Conservation (phyloP, 2,888 invertebrate genomes). For the Spodoptera exigua region DNA sequence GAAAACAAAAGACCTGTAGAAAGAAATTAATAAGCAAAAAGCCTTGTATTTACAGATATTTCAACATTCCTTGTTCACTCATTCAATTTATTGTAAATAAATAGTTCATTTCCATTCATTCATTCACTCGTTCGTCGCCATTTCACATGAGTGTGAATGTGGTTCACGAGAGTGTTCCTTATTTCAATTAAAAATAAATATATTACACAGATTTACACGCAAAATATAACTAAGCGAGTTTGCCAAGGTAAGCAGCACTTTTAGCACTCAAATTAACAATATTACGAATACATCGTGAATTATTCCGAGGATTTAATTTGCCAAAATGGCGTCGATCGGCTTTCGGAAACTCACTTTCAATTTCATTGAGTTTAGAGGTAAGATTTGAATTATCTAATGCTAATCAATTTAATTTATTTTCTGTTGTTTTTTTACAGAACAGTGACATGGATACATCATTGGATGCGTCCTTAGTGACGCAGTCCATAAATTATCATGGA, state of each 20-base stretch:
- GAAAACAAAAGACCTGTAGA: no score
- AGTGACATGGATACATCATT: conserved; percentile 78
- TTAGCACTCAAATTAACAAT: neutral
- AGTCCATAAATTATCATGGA: conserved; percentile 95
- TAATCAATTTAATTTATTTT: neutral
- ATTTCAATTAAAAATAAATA: conserved; percentile 4
- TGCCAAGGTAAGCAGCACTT: conserved; percentile 25
- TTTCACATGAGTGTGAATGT: conserved; percentile 24
- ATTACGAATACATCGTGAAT: neutral
- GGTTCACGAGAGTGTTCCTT: conserved; percentile 11
- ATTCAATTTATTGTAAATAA: no score
- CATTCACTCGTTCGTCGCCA: conserved; percentile 37
- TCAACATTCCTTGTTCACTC: no score
- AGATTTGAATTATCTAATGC: neutral
- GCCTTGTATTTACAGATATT: no score
- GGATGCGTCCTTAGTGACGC: conserved; percentile 90
- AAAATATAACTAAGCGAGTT: conserved; percentile 13
- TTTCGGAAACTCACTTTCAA: conserved; percentile 34
- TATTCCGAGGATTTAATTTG: conserved; percentile 11
- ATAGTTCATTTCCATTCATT: neutral
- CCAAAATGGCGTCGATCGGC: conserved; percentile 57
- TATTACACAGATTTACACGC: conserved; percentile 10
- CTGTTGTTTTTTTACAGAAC: conserved; percentile 50
- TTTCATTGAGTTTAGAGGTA: conserved; percentile 27
- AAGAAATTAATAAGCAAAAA: no score